Percentiles rank a stretch among this genome's conserved stretches.
Conservation (phyloP, 2,113 vertebrate genomes). For the Grammomys dolichurus region DNA sequence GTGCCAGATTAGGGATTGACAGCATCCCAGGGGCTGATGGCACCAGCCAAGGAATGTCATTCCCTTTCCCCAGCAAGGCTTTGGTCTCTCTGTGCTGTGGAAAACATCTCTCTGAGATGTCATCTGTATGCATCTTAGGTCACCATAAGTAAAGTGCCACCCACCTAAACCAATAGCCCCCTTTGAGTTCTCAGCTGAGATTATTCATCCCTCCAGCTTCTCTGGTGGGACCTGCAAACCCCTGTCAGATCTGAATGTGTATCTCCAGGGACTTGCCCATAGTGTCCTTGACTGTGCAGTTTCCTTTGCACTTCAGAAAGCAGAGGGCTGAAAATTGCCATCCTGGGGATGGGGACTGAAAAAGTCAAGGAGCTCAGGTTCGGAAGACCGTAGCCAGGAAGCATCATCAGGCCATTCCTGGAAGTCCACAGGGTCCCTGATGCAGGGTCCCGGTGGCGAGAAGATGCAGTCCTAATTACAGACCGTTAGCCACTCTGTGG, state of each 20-base stretch:
- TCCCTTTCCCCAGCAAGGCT: neutral
- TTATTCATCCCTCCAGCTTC: neutral
- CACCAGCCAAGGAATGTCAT: neutral
- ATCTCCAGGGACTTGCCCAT: neutral
- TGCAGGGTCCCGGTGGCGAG: neutral
- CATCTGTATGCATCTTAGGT: neutral
- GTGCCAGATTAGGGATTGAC: no score
- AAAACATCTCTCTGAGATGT: neutral
- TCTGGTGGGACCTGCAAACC: neutral
- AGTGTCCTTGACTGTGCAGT: neutral
- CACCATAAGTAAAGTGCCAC: neutral
- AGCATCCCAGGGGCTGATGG: no score
- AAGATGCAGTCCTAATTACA: neutral
- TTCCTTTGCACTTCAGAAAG: neutral
- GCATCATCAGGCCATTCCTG: neutral
- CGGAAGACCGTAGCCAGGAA: neutral
- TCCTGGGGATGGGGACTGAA: neutral
- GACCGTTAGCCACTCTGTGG: accelerated
- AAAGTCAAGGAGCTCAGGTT: neutral
- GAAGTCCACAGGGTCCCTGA: neutral
- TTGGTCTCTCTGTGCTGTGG: neutral
- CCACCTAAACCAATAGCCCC: neutral
- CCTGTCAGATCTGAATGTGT: accelerated
- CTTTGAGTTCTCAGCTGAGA: neutral
- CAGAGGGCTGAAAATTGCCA: neutral